Conservation (phyloP, 2,113 vertebrate species). For the Entosphenus tridentatus region DNA sequence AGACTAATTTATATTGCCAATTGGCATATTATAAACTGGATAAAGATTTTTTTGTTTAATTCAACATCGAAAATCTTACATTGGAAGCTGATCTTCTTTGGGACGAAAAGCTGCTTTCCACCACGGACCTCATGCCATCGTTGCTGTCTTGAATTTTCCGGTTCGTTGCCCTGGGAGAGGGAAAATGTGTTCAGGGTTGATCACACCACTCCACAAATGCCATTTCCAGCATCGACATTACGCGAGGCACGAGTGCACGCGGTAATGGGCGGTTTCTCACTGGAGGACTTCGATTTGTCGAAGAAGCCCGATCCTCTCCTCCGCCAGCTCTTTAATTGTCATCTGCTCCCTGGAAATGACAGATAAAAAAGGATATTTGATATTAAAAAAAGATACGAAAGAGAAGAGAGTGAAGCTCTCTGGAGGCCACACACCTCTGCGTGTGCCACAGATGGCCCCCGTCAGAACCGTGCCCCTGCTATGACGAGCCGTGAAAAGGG, state of each 20-base stretch:
- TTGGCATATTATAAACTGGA: too few species aligned
- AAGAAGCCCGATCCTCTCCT: conserved; percentile 60
- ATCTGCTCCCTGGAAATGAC: conserved; percentile 43
- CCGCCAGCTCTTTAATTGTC: conserved; percentile 51
- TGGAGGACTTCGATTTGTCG: conserved; percentile 77
- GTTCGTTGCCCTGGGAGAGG: conserved; percentile 34
- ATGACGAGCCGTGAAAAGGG: too few species aligned
- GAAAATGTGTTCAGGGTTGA: conserved; percentile 6
- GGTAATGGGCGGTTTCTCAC: conserved; percentile 30
- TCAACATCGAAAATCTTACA: too few species aligned
- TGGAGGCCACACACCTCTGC: too few species aligned
- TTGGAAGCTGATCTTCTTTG: too few species aligned
- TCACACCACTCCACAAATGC: background rate
- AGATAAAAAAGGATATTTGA: background rate
- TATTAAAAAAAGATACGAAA: too few species aligned
- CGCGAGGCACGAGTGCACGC: background rate
- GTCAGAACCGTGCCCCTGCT: too few species aligned
- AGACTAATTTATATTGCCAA: too few species aligned
- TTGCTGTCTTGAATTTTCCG: conserved; percentile 60
- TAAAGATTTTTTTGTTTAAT: too few species aligned
- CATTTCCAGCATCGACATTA: background rate
- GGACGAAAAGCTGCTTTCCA: conserved; percentile 26
- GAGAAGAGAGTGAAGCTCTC: too few species aligned
- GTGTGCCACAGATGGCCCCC: too few species aligned
- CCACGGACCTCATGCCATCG: conserved; percentile 34